Conservation (phyloP, 1,140 invertebrate genomes). For the Hirudo medicinalis region DNA sequence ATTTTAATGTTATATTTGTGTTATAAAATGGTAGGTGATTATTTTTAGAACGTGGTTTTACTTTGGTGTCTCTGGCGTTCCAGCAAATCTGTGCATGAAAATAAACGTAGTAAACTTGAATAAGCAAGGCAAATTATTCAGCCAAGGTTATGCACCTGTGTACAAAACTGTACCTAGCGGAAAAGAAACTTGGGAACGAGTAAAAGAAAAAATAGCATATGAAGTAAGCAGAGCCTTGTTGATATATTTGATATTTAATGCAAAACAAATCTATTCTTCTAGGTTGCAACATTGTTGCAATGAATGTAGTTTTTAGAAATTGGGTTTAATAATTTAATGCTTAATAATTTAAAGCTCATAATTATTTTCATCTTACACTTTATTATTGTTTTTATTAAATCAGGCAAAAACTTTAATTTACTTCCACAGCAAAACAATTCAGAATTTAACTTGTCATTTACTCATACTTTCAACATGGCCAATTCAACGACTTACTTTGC, state of each 20-base stretch:
- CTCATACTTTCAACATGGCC: slow-evolving; percentile 49
- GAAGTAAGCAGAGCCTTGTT: slow-evolving; percentile 29
- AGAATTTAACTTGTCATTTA: slow-evolving; percentile 66
- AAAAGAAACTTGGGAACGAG: slow-evolving; percentile 63
- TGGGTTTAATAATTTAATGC: too few species aligned
- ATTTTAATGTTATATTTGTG: not conserved
- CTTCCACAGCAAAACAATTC: slow-evolving; percentile 27
- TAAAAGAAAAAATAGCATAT: slow-evolving; percentile 43
- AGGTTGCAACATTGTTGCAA: too few species aligned
- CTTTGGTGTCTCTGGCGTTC: slow-evolving; percentile 61
- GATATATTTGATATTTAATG: not conserved
- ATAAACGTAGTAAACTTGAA: slow-evolving; percentile 76
- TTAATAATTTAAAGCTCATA: too few species aligned
- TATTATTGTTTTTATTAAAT: too few species aligned
- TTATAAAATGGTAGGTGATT: not conserved
- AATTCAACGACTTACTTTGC: slow-evolving; percentile 66
- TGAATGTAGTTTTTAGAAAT: too few species aligned
- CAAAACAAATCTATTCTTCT: too few species aligned
- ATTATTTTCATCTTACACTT: too few species aligned
- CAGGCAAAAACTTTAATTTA: too few species aligned
- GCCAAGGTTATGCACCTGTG: slow-evolving; percentile 76
- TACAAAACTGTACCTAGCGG: slow-evolving; percentile 41
- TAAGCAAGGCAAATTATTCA: slow-evolving; percentile 75
- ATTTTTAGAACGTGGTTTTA: slow-evolving; percentile 70
- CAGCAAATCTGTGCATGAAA: slow-evolving; percentile 50